Percentiles rank a stretch among this genome's conserved stretches.
phyloP scores from a whole-genome alignment of 2,113 vertebrate genomes.

The Dicerorhinus sumatrensis region DNA sequence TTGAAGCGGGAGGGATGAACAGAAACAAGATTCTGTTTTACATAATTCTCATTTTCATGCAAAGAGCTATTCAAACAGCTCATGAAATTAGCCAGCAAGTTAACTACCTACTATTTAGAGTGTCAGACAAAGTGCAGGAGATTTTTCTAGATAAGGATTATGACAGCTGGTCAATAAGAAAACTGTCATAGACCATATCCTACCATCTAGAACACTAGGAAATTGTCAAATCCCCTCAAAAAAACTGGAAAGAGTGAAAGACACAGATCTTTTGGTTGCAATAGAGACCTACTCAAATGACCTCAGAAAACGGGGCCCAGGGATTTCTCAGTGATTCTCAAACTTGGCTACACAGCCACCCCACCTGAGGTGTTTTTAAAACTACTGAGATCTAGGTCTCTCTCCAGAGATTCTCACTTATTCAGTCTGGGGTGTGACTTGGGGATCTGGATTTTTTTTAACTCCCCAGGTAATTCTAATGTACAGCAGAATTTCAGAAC shows the following conservation, averaged over 20 bases:
- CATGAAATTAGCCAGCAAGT: constrained; percentile 52
- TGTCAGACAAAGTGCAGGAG: constrained; percentile 2
- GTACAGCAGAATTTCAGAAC: not conserved
- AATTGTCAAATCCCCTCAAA: not conserved
- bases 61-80: constrained; percentile 65
- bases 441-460: not conserved
- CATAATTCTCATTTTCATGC: constrained; percentile 70
- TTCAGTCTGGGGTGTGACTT: not conserved
- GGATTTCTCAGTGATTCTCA: not conserved
- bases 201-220: not conserved
- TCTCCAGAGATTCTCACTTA: not conserved
- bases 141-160: constrained; percentile 55
- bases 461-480: not conserved
- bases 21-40: constrained; percentile 57
- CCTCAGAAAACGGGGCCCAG: not conserved
- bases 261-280: not conserved
- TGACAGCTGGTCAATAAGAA: constrained; percentile 43
- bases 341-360: not conserved
- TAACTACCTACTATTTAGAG: constrained; percentile 49
- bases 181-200: not conserved
- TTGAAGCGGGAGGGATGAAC: not conserved
- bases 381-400: not conserved
- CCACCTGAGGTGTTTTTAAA: not conserved
- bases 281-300: not conserved
- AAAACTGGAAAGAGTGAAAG: not conserved